Conservation (phyloP, 2,113 vertebrate species). For the Cacatua alba region DNA sequence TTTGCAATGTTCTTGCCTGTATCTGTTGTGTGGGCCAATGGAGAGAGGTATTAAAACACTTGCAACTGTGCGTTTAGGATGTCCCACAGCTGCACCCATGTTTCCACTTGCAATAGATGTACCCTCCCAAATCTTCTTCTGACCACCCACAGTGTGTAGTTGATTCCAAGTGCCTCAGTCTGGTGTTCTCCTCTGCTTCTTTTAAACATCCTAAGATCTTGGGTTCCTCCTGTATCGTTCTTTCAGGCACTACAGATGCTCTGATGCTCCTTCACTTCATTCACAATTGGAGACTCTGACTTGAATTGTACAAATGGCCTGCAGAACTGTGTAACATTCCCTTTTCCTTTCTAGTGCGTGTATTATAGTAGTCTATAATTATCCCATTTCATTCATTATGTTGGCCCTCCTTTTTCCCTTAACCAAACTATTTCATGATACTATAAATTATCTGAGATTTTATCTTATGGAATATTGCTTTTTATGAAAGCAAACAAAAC, state of each 20-base stretch:
- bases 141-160: neutral
- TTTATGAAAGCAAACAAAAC: neutral
- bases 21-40: neutral
- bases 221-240: rapidly evolving
- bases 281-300: neutral
- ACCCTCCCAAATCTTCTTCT: neutral
- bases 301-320: neutral
- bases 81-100: neutral
- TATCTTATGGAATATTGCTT: neutral
- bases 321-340: neutral
- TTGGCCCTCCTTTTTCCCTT: neutral
- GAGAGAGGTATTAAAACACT: neutral
- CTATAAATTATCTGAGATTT: neutral
- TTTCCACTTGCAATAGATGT: neutral
- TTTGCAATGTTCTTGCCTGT: neutral
- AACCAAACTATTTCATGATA: neutral
- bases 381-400: neutral
- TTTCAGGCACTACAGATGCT: neutral
- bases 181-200: neutral
- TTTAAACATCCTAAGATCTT: neutral
- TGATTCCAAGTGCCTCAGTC: neutral
- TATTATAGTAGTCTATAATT: neutral
- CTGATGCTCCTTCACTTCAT: neutral
- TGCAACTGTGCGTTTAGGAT: neutral
- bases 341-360: neutral